A percentile compares a stretch with the other conserved stretches of the same genome.
These are phyloP conservation scores for Heterotis niloticus DNA, from an alignment of 2,113 vertebrate genomes.

Conservation along the genomic window DNA sequence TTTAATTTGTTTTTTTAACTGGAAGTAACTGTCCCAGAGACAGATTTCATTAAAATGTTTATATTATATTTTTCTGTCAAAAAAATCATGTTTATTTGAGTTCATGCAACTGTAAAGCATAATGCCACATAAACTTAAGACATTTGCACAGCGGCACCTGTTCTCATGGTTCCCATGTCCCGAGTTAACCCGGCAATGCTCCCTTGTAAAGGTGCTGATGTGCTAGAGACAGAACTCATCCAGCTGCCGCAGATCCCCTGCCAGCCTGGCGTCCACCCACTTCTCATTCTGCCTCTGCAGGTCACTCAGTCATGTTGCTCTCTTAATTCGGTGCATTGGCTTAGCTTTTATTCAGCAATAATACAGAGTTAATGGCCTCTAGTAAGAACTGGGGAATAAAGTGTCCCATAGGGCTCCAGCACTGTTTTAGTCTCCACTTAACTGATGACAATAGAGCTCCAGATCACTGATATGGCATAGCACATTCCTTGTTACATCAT, in stretches of 20 bases:
- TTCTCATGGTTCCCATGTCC: slow-evolving; percentile 44
- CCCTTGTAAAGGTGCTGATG: slow-evolving; percentile 39
- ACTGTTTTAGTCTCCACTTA: too few relatives aligned
- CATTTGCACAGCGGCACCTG: slow-evolving; percentile 40
- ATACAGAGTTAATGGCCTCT: not conserved
- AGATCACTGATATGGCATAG: too few relatives aligned
- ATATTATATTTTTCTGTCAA: too few relatives aligned
- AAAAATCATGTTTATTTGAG: too few relatives aligned
- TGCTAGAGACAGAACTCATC: slow-evolving; percentile 40
- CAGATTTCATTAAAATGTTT: too few relatives aligned
- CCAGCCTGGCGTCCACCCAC: slow-evolving; percentile 49
- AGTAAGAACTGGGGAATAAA: not conserved
- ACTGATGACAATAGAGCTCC: too few relatives aligned
- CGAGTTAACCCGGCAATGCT: slow-evolving; percentile 50
- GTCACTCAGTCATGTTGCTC: slow-evolving; percentile 32
- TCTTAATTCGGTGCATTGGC: slow-evolving; percentile 14
- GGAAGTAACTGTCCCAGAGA: too few relatives aligned
- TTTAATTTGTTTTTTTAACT: too few relatives aligned
- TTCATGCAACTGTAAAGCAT: not conserved
- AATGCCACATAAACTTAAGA: too few relatives aligned
- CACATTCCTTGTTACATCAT: too few relatives aligned
- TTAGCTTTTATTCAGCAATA: not conserved
- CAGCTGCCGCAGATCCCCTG: slow-evolving; percentile 39
- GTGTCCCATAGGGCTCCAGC: too few relatives aligned
- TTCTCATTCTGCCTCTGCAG: slow-evolving; percentile 42